Conservation (phyloP, 1,140 invertebrate genomes). For the Drosophila sturtevanti region DNA sequence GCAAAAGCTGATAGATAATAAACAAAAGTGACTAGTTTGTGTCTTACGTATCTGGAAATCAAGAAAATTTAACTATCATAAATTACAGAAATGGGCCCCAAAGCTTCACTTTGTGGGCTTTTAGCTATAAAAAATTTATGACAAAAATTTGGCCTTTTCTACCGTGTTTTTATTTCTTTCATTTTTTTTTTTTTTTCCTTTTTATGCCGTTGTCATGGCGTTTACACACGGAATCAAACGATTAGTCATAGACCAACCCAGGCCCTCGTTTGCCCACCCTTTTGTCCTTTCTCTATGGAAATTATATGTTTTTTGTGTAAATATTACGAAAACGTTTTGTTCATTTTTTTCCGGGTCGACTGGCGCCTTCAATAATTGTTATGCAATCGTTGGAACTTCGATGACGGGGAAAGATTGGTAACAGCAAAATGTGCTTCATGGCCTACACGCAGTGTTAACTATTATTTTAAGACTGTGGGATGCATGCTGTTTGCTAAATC, state of each 20-base stretch:
- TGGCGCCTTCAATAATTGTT: slow-evolving; percentile 37
- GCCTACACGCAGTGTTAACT: slow-evolving; percentile 26
- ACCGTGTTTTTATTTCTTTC: slow-evolving; percentile 11
- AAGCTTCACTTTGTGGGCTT: background rate
- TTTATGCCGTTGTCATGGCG: slow-evolving; percentile 43
- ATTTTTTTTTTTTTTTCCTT: background rate
- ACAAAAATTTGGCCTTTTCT: slow-evolving; percentile 20
- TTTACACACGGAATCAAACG: slow-evolving; percentile 53
- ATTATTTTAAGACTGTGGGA: slow-evolving; percentile 25
- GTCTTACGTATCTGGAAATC: background rate
- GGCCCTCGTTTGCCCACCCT: background rate
- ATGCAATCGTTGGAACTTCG: slow-evolving; percentile 39
- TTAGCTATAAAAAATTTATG: slow-evolving; percentile 47
- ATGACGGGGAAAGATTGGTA: slow-evolving; percentile 11
- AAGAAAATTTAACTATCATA: slow-evolving; percentile 2
- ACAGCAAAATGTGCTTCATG: slow-evolving; percentile 11
- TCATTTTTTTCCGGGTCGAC: background rate
- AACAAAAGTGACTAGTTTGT: background rate
- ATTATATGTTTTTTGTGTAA: slow-evolving; percentile 9
- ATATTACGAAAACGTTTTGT: slow-evolving; percentile 9
- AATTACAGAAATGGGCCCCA: background rate
- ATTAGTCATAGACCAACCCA: slow-evolving; percentile 48
- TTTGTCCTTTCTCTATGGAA: background rate
- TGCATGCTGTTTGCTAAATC: background rate
- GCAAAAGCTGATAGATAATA: background rate